Conservation (phyloP, 2,797 vertebrate species). For the Knipowitschia caucasica region DNA sequence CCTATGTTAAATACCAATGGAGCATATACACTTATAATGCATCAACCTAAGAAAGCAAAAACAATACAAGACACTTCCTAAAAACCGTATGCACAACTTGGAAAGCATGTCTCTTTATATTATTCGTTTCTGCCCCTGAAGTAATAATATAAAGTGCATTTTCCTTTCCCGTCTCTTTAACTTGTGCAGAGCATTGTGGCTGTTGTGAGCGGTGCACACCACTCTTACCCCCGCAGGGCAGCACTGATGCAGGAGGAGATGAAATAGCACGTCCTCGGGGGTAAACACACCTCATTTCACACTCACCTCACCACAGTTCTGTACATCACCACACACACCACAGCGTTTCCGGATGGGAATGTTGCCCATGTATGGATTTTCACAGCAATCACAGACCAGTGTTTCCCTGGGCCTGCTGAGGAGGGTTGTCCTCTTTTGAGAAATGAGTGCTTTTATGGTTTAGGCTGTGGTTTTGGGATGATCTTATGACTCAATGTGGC, state of each 20-base stretch:
- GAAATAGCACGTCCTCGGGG: slow-evolving; percentile 70
- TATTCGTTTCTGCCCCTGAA: background rate
- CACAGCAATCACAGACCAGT: slow-evolving; percentile 49
- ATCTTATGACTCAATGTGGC: slow-evolving; percentile 8
- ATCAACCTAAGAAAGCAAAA: too few relatives aligned
- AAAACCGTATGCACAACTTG: too few relatives aligned
- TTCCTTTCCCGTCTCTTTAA: slow-evolving; percentile 39
- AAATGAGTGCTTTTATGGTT: slow-evolving; percentile 15
- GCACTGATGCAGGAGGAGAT: slow-evolving; percentile 71
- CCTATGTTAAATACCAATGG: too few relatives aligned
- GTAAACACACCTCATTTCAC: slow-evolving; percentile 70
- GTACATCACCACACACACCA: slow-evolving; percentile 22
- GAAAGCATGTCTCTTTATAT: background rate
- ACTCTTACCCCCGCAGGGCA: slow-evolving; percentile 54
- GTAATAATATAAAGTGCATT: slow-evolving; percentile 11
- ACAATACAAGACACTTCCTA: too few relatives aligned
- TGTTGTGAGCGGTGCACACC: slow-evolving; percentile 25
- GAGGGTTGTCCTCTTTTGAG: slow-evolving; percentile 5
- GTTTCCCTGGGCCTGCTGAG: slow-evolving; percentile 38
- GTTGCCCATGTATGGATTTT: slow-evolving; percentile 57
- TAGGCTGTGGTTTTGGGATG: slow-evolving; percentile 4
- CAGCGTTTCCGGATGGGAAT: slow-evolving; percentile 33
- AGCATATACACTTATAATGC: too few relatives aligned
- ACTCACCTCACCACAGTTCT: slow-evolving; percentile 27
- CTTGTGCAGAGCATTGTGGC: slow-evolving; percentile 52